Base-by-base conservation (phyloP, 2,888 invertebrate species). In the Euphydryas editha region DNA sequence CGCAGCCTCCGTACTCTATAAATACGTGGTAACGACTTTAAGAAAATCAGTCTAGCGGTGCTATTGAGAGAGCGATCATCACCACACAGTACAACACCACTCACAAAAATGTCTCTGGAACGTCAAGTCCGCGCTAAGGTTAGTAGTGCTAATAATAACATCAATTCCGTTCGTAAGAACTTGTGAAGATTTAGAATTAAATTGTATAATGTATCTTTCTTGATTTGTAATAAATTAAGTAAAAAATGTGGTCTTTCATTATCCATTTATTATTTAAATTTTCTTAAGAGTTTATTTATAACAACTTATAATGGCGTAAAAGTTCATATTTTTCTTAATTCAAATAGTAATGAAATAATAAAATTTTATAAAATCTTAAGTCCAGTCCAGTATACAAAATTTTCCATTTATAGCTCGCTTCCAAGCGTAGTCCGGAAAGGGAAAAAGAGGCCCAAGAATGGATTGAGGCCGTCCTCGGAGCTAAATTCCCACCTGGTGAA, bases 41-140 rank as follows among this genome's bases (percentile, higher is more conserved):
- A 89, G 86, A 84, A 91, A 85, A 90, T 93, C 91, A 93, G 92
- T 92, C 90, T 91, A 83, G 79, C 84, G 79, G 83, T 83, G 91
- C 84, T 79, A 78, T 81, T 78, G 79, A 78, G 81, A 86, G 81
- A 82, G 79, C 76, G 83, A 82, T 84, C 82, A 80, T 80, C 79
- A 79, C 80, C 78, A 76, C 73, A 76, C 77, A 78, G 82, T 78
- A 80, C 75, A 81, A 76, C 80, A 78, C 79, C 72, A 47, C 73
- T 81, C 82, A 81, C 86, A 93, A 87, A 93, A 86, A 97, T 97
- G 97, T 97, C 97, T 95, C 95, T 97, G 92, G 97, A 97, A 95
- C 96, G 97, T 93, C 96, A 96, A 95, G 96, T 97, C 93, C 96
- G 96, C 88, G 95, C 95, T 87, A 97, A 97, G 96, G 97, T 97